Evolutionary conservation across 2,888 invertebrate genomes (phyloP).

Genomic region (Asteroscopus sphinx): DNA sequence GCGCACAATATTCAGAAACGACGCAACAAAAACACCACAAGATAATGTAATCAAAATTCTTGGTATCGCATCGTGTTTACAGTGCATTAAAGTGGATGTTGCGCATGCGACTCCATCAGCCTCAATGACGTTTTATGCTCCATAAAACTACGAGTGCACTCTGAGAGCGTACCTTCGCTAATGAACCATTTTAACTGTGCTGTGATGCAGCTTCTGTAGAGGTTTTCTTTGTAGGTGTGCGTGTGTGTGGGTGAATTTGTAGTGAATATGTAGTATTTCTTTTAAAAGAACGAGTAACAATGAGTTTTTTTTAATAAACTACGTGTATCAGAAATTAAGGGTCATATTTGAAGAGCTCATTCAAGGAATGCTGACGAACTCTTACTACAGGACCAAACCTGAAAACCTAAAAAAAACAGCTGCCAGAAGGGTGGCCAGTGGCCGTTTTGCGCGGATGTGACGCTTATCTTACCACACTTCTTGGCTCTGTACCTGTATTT

Average conservation of each 20-base stretch:
- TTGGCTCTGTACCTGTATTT: too few species aligned
- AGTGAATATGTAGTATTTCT: not conserved
- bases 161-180: conserved; percentile 64
- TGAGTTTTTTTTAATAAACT: conserved; percentile 12
- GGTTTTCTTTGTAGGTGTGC: conserved; percentile 16
- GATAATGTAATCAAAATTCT: conserved; percentile 57
- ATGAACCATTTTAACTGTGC: conserved; percentile 53
- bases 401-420: too few species aligned
- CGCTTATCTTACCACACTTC: too few species aligned
- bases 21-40: conserved; percentile 31
- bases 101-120: conserved; percentile 61
- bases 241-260: conserved; percentile 8
- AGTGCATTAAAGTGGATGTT: conserved; percentile 59
- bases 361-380: too few species aligned
- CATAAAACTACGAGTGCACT: conserved; percentile 64
- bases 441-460: too few species aligned
- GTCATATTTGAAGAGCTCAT: too few species aligned
- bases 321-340: too few species aligned
- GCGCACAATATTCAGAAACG: conserved; percentile 1
- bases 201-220: conserved; percentile 37
- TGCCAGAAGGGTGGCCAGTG: too few species aligned
- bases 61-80: conserved; percentile 49
- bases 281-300: conserved; percentile 6
- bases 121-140: conserved; percentile 60
- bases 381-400: too few species aligned